Percentiles rank a stretch among this genome's conserved stretches.
These are phyloP conservation scores for Parnassius apollo DNA, from an alignment of 2,888 invertebrate genomes.

Conservation along the genomic window DNA sequence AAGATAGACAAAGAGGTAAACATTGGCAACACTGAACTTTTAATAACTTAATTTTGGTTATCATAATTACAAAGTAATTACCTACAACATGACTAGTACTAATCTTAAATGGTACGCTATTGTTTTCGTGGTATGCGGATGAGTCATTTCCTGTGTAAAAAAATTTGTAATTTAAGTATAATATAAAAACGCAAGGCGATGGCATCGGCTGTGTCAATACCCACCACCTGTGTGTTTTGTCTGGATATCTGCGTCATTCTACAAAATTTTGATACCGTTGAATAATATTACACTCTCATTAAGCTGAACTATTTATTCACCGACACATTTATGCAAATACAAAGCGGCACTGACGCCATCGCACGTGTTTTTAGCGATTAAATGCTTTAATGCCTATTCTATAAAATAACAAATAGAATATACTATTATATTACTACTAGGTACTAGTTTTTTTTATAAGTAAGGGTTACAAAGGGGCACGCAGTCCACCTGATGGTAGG, in stretches of 20 bases:
- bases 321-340: slow-evolving; percentile 28
- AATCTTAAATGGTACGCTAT: no score
- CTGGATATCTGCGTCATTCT: slow-evolving; percentile 58
- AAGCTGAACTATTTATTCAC: slow-evolving; percentile 44
- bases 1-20: no score
- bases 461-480: no score
- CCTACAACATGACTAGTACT: no score
- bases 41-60: no score
- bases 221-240: slow-evolving; percentile 47
- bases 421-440: no score
- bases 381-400: no score
- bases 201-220: slow-evolving; percentile 57
- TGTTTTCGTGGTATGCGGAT: slow-evolving; percentile 26
- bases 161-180: slow-evolving; percentile 17
- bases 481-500: no score
- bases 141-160: slow-evolving; percentile 43
- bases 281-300: slow-evolving; percentile 51
- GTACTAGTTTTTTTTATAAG: no score
- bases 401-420: no score
- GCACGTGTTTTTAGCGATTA: slow-evolving; percentile 37
- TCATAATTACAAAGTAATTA: no score
- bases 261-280: slow-evolving; percentile 60
- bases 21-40: no score
- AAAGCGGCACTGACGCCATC: slow-evolving; percentile 40
- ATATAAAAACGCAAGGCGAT: slow-evolving; percentile 33